Base-by-base conservation (phyloP, 2,888 invertebrate species). In the Chydorus sphaericus region DNA sequence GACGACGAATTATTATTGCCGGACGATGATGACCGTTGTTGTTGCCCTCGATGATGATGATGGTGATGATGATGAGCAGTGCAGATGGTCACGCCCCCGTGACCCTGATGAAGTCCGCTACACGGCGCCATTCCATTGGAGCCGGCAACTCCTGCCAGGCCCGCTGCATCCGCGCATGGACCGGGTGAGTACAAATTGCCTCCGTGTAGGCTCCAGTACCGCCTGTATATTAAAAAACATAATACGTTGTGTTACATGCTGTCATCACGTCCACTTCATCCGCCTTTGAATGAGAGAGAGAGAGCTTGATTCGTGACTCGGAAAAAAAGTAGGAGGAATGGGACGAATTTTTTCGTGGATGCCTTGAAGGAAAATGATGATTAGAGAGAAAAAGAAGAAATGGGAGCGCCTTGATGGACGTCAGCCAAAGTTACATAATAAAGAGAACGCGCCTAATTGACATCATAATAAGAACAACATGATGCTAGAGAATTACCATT, bases 111-210 rank as follows among this genome's bases (percentile, higher is more conserved):
- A n/a, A n/a, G n/a, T 49, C 59, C 36, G 49, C 54, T 38, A 50
- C 48, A 6, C 48, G 51, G 37, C 56, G 69, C 69, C 60, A 72
- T 72, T 0, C 88, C 88, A 68, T 87, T 87, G 61, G 86, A 86
- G 52, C 85, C 85, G n/a, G n/a, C n/a, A n/a, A n/a, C n/a, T n/a
- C n/a, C n/a, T n/a, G n/a, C n/a, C n/a, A n/a, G n/a, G 66, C 88
- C 87, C 1, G 86, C 85, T 39, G 44, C 50, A 44, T 33, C 31
- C 85, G 85, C 23, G 85, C 83, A 0, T 33, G 57, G 57, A 16
- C 54, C 57, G 4, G 57, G 57, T 5, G 57, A 57, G 20, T 57
- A 57, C 23, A 57, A 48, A 44, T 57, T 57, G 20, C 57, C 57
- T 23, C 57, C 53, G 26, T 55, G 55, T 28, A 55, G 49, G 23